These are phyloP conservation scores for Stenchaetothrips biformis DNA, from an alignment of 2,888 invertebrate species.

Conservation along the genomic window DNA sequence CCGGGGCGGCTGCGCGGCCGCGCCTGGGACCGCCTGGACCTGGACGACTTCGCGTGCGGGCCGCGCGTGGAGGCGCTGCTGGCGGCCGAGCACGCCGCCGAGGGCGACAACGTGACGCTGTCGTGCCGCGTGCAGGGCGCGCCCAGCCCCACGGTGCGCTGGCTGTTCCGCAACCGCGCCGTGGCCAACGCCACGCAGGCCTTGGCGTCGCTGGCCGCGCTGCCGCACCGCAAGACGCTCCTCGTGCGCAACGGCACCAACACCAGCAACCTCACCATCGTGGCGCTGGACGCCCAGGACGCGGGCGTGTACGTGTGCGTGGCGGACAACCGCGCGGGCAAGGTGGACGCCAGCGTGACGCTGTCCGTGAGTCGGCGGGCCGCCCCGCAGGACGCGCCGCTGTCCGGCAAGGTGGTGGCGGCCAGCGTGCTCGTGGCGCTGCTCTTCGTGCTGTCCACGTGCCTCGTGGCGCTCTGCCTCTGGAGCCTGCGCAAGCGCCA, in stretches of 20 bases:
- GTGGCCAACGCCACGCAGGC: slow-evolving; percentile 54
- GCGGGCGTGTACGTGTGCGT: slow-evolving; percentile 71
- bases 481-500: slow-evolving; percentile 57
- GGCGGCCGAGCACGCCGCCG: slow-evolving; percentile 58
- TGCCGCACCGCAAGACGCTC: slow-evolving; percentile 51
- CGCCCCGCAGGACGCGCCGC: slow-evolving; percentile 44
- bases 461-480: slow-evolving; percentile 62
- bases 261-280: slow-evolving; percentile 68
- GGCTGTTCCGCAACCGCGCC: slow-evolving; percentile 65
- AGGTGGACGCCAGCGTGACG: slow-evolving; percentile 67
- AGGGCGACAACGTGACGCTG: slow-evolving; percentile 69
- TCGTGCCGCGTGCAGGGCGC: slow-evolving; percentile 65
- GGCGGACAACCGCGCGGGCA: slow-evolving; percentile 76
- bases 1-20: slow-evolving; percentile 60
- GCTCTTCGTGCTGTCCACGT: slow-evolving; percentile 60
- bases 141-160: slow-evolving; percentile 66
- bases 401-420: slow-evolving; percentile 58
- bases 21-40: slow-evolving; percentile 68
- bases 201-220: slow-evolving; percentile 35
- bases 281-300: slow-evolving; percentile 62
- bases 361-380: slow-evolving; percentile 53
- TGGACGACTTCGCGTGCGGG: slow-evolving; percentile 75
- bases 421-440: slow-evolving; percentile 61
- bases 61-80: slow-evolving; percentile 62
- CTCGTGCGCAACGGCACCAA: slow-evolving; percentile 63